Evolutionary conservation across 2,888 invertebrate species (phyloP).

Genomic region (Pandemis corylana): DNA sequence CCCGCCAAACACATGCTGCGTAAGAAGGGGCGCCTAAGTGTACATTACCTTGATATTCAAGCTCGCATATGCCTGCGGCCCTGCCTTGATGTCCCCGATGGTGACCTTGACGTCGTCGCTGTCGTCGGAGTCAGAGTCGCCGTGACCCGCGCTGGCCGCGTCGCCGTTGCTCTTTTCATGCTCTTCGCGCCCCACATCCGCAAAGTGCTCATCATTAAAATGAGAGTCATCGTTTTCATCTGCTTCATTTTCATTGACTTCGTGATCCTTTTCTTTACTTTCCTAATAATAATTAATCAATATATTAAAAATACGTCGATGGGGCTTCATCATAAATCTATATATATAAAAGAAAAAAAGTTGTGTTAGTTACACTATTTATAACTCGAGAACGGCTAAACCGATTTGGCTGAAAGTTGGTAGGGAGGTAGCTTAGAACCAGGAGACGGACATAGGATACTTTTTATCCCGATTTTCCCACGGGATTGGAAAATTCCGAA

Average conservation of each 20-base stretch:
- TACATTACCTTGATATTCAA: slow-evolving; percentile 88
- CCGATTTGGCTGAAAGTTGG: no score
- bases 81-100: slow-evolving; percentile 94
- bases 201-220: slow-evolving; percentile 80
- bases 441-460: no score
- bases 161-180: slow-evolving; percentile 74
- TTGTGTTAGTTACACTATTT: no score
- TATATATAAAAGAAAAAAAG: no score
- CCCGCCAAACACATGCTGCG: neutral
- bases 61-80: slow-evolving; percentile 88
- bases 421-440: no score
- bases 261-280: slow-evolving; percentile 77
- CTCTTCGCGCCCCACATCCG: slow-evolving; percentile 73
- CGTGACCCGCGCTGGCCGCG: slow-evolving; percentile 81
- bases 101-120: slow-evolving; percentile 96
- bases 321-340: no score
- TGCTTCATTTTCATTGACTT: slow-evolving; percentile 76
- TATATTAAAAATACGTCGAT: no score
- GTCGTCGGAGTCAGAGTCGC: slow-evolving; percentile 88
- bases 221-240: slow-evolving; percentile 80
- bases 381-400: no score
- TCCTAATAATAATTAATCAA: slow-evolving; percentile 51
- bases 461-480: no score
- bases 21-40: neutral
- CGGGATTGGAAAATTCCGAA: no score